These are phyloP conservation scores for Cairina moschata DNA, from an alignment of 2,113 vertebrate species.

Conservation along the genomic window DNA sequence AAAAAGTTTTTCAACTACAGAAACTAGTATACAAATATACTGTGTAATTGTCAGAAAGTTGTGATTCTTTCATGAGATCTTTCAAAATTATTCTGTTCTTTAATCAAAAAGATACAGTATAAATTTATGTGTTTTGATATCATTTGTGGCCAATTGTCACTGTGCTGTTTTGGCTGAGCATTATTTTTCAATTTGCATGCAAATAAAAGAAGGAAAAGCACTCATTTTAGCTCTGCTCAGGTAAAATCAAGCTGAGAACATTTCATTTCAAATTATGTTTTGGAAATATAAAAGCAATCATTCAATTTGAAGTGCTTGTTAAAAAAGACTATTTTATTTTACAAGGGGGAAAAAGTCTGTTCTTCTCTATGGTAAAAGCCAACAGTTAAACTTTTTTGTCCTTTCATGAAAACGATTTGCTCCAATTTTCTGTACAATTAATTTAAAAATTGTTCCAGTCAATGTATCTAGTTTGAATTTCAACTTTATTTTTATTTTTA, in stretches of 20 bases:
- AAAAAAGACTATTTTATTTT: not conserved
- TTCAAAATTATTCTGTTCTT: not conserved
- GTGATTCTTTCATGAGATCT: not conserved
- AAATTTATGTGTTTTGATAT: not conserved
- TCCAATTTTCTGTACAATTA: not conserved
- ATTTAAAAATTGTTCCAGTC: not conserved
- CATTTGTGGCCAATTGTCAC: not conserved
- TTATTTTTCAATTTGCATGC: not conserved
- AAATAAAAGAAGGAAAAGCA: not conserved
- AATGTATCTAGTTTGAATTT: not conserved
- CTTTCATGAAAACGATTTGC: not conserved
- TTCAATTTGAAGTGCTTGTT: not conserved
- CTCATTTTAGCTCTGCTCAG: not conserved
- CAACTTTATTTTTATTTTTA: not conserved
- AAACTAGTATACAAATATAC: not conserved
- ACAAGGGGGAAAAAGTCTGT: not conserved
- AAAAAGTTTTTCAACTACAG: not conserved
- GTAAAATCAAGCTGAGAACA: not conserved
- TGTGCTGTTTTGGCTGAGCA: not conserved
- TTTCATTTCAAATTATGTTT: not conserved
- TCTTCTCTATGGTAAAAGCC: not conserved
- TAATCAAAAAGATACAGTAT: not conserved
- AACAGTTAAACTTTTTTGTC: not conserved
- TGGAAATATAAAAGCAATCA: not conserved
- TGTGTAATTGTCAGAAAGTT: not conserved